A percentile compares a stretch with the other conserved stretches of the same genome.
phyloP scores from a whole-genome alignment of 2,888 invertebrate genomes.

The Plagiodera versicolora region DNA sequence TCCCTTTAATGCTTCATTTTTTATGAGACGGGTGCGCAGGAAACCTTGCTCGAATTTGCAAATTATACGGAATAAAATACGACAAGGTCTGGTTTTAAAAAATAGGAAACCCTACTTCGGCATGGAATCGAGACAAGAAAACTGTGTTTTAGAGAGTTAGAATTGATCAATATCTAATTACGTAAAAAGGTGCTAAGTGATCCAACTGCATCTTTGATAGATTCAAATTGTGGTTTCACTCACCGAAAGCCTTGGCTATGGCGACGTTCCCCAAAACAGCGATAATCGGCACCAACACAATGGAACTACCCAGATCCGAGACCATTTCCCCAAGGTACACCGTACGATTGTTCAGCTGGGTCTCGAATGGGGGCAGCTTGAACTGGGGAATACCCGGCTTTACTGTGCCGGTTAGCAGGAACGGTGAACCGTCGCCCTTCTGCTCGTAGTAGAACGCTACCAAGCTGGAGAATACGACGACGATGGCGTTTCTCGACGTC shows the following conservation, averaged over 20 bases:
- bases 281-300: constrained; percentile 84
- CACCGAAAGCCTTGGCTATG: constrained; percentile 92
- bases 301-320: constrained; percentile 80
- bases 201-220: no score
- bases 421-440: constrained; percentile 60
- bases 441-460: constrained; percentile 66
- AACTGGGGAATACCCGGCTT: constrained; percentile 74
- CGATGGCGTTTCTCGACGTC: constrained; percentile 81
- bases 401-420: constrained; percentile 74
- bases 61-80: no score
- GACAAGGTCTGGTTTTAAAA: no score
- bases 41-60: no score
- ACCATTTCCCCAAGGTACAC: constrained; percentile 71
- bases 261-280: constrained; percentile 93
- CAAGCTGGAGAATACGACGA: constrained; percentile 73
- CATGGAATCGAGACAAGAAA: no score
- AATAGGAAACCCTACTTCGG: no score
- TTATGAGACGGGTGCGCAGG: no score
- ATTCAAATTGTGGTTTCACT: constrained; percentile 43
- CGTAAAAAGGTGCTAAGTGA: no score
- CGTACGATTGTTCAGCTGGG: constrained; percentile 61
- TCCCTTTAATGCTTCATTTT: no score
- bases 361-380: constrained; percentile 71
- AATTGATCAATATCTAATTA: no score
- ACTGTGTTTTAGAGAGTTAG: no score